A percentile compares a stretch with the other conserved stretches of the same genome.
phyloP scores from a whole-genome alignment of 2,113 vertebrate species.

The Machaerirhynchus nigripectus region DNA sequence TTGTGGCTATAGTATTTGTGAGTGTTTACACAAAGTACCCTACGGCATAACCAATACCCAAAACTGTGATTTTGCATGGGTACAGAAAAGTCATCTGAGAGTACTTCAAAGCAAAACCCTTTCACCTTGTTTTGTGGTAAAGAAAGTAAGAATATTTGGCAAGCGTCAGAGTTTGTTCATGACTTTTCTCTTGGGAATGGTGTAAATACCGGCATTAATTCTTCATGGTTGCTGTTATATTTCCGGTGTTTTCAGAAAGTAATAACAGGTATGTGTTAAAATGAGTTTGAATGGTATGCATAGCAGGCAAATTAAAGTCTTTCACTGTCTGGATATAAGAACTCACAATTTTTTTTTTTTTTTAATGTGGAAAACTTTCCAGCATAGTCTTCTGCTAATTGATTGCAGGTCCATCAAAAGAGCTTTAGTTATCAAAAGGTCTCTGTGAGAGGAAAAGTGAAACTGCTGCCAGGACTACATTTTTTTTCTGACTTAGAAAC shows the following conservation, averaged over 20 bases:
- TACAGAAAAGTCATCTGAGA: neutral
- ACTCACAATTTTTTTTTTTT: neutral
- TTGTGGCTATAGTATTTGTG: too few relatives aligned
- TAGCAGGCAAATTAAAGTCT: neutral
- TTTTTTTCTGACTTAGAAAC: neutral
- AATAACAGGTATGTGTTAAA: neutral
- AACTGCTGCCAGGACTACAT: neutral
- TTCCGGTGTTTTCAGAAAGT: neutral
- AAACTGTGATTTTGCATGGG: neutral
- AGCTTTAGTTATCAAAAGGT: neutral
- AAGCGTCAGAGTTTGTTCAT: neutral
- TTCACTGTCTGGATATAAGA: neutral
- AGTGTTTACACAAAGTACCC: too few relatives aligned
- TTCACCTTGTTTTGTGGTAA: neutral
- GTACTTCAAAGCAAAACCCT: neutral
- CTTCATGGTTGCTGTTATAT: neutral
- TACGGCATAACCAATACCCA: neutral
- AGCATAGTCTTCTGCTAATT: neutral
- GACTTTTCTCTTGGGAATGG: neutral
- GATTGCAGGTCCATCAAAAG: neutral
- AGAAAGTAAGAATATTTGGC: neutral
- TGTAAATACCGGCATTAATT: accelerated
- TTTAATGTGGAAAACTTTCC: neutral
- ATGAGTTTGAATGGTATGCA: neutral
- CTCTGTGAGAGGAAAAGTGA: neutral